Percentiles rank a stretch among this genome's conserved stretches.
Evolutionary conservation across 1,140 invertebrate genomes (phyloP).

Genomic region (Pseudobourletiella spinata): DNA sequence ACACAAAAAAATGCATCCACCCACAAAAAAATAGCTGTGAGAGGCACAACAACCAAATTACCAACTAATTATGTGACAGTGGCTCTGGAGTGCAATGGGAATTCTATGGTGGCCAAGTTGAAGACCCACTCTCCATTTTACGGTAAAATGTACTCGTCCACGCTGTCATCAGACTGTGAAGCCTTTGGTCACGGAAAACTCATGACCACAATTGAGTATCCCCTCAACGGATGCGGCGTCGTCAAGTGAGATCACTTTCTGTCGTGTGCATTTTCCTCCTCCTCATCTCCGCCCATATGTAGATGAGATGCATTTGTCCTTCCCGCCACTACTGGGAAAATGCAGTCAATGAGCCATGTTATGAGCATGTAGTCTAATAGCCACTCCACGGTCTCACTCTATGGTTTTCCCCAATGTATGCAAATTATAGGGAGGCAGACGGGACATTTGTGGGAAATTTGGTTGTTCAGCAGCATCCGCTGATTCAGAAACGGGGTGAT

Average conservation of each 20-base stretch:
- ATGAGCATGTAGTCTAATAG: no score
- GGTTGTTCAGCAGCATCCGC: conserved; percentile 35
- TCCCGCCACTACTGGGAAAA: no score
- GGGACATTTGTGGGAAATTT: conserved; percentile 33
- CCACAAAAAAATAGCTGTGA: no score
- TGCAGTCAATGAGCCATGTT: no score
- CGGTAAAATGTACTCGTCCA: conserved; percentile 33
- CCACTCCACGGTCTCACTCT: no score
- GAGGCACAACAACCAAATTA: no score
- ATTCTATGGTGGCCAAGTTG: conserved; percentile 31
- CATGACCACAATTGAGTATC: conserved; percentile 28
- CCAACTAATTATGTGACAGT: conserved; percentile 16
- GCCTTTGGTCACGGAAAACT: conserved; percentile 34
- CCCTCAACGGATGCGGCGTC: conserved; percentile 29
- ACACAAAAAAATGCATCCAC: no score
- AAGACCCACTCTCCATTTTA: conserved; percentile 35
- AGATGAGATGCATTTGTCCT: no score
- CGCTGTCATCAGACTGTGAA: conserved; percentile 27
- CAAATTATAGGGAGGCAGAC: conserved; percentile 31
- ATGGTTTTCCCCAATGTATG: no score
- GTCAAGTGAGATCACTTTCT: no score
- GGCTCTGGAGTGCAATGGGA: conserved; percentile 33
- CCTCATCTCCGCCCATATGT: no score
- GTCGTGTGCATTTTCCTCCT: background rate
- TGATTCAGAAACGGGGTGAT: conserved; percentile 35